Evolutionary conservation across 2,113 vertebrate species (phyloP).

Genomic region (Tringa solitaria): DNA sequence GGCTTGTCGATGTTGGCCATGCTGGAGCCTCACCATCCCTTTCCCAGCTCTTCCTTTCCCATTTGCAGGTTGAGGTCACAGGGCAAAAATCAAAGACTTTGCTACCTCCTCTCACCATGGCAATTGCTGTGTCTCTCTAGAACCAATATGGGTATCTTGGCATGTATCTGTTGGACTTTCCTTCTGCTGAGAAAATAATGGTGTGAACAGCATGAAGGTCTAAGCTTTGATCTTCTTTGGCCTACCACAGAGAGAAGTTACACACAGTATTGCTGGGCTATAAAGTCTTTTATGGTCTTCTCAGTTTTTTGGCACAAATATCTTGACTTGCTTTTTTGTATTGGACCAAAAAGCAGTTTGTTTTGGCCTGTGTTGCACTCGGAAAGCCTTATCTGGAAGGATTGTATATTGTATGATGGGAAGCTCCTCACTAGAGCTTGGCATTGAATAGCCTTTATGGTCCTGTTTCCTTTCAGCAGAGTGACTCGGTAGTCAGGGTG

Average conservation of each 20-base stretch:
- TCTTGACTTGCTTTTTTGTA: background rate
- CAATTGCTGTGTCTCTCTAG: background rate
- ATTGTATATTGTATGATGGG: accelerated
- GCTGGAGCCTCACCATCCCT: background rate
- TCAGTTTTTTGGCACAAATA: background rate
- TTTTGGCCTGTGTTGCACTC: background rate
- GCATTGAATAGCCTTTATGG: background rate
- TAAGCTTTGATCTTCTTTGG: background rate
- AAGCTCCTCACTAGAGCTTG: background rate
- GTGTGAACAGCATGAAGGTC: background rate
- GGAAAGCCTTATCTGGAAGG: background rate
- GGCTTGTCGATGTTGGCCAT: background rate
- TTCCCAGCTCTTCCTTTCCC: background rate
- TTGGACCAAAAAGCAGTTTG: background rate
- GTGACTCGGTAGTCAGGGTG: background rate
- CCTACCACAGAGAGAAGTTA: background rate
- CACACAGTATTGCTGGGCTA: background rate
- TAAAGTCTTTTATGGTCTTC: background rate
- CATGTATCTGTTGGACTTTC: background rate
- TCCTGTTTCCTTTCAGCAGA: background rate
- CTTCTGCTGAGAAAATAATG: background rate
- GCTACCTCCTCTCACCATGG: background rate
- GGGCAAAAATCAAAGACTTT: background rate
- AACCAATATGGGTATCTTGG: too few relatives aligned
- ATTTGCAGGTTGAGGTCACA: background rate